A percentile compares a stretch with the other conserved stretches of the same genome.
Conservation (phyloP, 2,888 invertebrate genomes). For the Unio delphinus region DNA sequence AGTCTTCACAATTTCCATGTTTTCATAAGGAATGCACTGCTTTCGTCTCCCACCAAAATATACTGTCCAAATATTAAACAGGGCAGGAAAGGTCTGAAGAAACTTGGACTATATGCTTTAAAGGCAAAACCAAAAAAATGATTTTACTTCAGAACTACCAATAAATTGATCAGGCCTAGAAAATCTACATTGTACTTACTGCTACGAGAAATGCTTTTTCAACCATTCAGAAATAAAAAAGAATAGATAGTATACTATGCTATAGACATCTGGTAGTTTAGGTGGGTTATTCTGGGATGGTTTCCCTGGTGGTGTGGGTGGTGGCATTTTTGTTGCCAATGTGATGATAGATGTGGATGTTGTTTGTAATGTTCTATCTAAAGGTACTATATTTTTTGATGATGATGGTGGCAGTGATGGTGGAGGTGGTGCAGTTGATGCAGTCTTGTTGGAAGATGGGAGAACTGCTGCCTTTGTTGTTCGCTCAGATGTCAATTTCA, state of each 20-base stretch:
- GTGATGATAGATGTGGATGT: constrained; percentile 1
- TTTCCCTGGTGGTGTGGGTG: no score
- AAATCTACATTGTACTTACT: no score
- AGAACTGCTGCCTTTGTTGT: constrained; percentile 17
- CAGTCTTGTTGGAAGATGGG: constrained; percentile 15
- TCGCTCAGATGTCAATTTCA: constrained; percentile 5
- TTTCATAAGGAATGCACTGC: no score
- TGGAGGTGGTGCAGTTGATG: constrained; percentile 4
- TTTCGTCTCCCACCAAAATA: no score
- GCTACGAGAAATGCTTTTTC: neutral
- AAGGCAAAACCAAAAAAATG: no score
- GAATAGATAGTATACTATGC: constrained; percentile 32
- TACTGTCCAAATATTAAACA: no score
- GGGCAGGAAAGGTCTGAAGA: no score
- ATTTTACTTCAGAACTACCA: no score
- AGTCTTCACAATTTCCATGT: no score
- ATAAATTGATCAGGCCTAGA: no score
- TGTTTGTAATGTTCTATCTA: constrained; percentile 13
- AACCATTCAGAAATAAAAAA: constrained; percentile 22
- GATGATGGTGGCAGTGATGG: constrained; percentile 19
- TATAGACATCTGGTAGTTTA: constrained; percentile 16
- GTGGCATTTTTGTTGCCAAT: constrained; percentile 1
- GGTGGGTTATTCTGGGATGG: no score
- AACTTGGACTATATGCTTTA: no score
- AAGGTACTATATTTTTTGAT: constrained; percentile 14